Evolutionary conservation across 2,113 vertebrate genomes (phyloP).

Genomic region (Clinocottus analis): DNA sequence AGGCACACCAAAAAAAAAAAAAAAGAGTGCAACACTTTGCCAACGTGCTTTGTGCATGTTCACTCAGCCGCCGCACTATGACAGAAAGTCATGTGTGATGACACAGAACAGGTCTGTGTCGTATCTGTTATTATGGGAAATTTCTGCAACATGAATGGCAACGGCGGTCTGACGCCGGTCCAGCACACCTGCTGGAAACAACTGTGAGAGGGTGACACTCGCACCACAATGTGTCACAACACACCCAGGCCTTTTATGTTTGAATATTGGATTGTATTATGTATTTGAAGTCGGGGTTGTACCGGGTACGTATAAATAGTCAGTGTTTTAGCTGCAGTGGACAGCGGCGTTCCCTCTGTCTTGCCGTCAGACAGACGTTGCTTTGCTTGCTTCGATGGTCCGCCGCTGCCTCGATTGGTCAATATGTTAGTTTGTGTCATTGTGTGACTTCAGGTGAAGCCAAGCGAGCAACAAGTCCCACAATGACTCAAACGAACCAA

Average conservation of each 20-base stretch:
- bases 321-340: no score
- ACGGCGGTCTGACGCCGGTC: neutral
- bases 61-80: neutral
- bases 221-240: no score
- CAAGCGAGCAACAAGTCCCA: neutral
- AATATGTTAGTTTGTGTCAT: no score
- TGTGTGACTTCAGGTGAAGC: neutral
- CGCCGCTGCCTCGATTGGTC: no score
- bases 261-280: neutral
- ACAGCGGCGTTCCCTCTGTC: no score
- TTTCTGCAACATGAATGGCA: neutral
- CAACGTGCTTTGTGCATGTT: neutral
- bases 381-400: no score
- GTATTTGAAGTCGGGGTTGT: neutral
- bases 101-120: constrained; percentile 33
- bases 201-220: neutral
- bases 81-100: constrained; percentile 4
- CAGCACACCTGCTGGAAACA: neutral
- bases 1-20: neutral
- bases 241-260: no score
- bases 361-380: no score
- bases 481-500: neutral
- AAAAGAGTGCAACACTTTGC: neutral
- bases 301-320: no score
- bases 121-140: neutral